Conservation (phyloP, 2,113 vertebrate species). For the Tamias sibiricus region DNA sequence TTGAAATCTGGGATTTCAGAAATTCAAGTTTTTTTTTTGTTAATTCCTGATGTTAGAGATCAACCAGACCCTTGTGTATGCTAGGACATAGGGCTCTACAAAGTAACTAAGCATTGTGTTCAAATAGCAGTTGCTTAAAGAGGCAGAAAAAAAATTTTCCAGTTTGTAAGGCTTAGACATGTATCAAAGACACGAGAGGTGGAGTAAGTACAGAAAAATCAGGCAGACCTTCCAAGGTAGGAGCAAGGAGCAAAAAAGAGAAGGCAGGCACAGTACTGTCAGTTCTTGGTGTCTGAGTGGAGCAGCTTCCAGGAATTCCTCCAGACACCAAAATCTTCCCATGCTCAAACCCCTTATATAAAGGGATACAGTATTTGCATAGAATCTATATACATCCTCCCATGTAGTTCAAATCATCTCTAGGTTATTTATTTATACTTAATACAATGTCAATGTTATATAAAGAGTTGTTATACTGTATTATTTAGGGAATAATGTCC, state of each 20-base stretch:
- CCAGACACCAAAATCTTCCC: background rate
- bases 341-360: background rate
- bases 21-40: background rate
- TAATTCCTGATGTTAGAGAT: too few relatives aligned
- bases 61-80: background rate
- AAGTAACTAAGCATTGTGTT: background rate
- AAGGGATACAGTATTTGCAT: background rate
- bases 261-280: background rate
- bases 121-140: conserved; percentile 32
- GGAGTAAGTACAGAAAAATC: background rate
- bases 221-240: background rate
- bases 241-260: background rate
- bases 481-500: background rate
- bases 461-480: background rate
- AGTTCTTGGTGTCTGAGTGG: background rate
- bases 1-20: background rate
- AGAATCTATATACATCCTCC: background rate
- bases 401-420: background rate
- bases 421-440: background rate
- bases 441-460: background rate
- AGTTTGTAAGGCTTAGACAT: background rate
- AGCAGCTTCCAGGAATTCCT: background rate
- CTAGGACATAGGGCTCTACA: background rate
- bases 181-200: background rate
- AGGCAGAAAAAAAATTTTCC: background rate